Conservation (phyloP, 2,113 vertebrate species). For the Geococcyx californianus region DNA sequence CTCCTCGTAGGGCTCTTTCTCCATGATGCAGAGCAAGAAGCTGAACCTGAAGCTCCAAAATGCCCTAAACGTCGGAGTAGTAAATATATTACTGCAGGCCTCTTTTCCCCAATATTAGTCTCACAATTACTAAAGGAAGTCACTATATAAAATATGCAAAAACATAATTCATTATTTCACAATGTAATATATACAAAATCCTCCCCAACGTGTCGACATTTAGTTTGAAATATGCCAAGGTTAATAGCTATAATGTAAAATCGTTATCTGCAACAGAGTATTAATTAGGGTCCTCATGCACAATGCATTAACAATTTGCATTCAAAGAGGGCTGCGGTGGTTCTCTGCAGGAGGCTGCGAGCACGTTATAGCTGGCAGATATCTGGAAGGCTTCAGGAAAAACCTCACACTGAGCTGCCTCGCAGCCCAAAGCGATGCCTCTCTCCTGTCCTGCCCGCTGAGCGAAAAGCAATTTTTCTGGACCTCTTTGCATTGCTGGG, state of each 20-base stretch:
- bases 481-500: not conserved
- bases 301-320: constrained; percentile 57
- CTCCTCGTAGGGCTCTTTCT: no score
- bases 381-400: not conserved
- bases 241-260: constrained; percentile 61
- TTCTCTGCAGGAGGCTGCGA: not conserved
- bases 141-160: constrained; percentile 4
- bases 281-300: constrained; percentile 61
- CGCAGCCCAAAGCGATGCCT: not conserved
- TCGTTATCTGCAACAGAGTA: constrained; percentile 46
- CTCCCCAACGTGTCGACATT: not conserved
- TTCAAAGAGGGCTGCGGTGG: not conserved
- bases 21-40: not conserved
- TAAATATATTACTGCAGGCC: not conserved
- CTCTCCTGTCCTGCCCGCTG: not conserved
- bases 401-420: not conserved
- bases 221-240: constrained; percentile 42
- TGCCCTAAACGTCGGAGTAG: not conserved
- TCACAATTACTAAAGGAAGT: not conserved
- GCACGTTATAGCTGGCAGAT: accelerated
- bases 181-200: not conserved
- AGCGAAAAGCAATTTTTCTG: not conserved
- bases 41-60: not conserved
- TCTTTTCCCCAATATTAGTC: not conserved
- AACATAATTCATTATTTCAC: not conserved